Conservation (phyloP, 1,140 invertebrate genomes). For the Apis florea region DNA sequence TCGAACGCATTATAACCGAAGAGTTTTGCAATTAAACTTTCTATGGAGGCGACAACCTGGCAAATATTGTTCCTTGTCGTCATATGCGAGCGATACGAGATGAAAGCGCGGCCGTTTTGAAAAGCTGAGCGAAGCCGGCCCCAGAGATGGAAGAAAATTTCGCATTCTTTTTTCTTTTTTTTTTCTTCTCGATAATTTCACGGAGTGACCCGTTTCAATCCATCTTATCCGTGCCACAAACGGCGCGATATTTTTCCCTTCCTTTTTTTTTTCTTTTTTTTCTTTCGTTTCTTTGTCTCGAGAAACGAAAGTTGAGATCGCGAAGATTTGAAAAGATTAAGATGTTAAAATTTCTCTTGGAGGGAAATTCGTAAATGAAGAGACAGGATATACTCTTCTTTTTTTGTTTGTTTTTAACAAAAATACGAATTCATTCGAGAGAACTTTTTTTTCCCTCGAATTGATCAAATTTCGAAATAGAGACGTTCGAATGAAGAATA, state of each 20-base stretch:
- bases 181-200: neutral
- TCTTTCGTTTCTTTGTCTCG: neutral
- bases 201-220: neutral
- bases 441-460: neutral
- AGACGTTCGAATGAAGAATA: no score
- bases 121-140: neutral
- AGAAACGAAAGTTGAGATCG: neutral
- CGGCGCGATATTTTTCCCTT: no score
- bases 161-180: no score
- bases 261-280: no score
- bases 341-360: neutral
- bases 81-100: neutral
- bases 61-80: conserved; percentile 22
- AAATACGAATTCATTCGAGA: neutral
- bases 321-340: conserved; percentile 8
- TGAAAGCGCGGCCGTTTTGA: neutral
- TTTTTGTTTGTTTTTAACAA: neutral
- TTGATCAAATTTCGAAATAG: no score
- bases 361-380: neutral
- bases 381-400: neutral
- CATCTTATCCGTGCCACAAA: neutral
- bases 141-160: neutral
- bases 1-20: neutral
- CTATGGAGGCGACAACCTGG: neutral
- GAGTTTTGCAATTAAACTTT: conserved; percentile 29